Percentiles rank a stretch among this genome's conserved stretches.
Conservation (phyloP, 2,797 vertebrate species). For the Smutsia temminckii region DNA sequence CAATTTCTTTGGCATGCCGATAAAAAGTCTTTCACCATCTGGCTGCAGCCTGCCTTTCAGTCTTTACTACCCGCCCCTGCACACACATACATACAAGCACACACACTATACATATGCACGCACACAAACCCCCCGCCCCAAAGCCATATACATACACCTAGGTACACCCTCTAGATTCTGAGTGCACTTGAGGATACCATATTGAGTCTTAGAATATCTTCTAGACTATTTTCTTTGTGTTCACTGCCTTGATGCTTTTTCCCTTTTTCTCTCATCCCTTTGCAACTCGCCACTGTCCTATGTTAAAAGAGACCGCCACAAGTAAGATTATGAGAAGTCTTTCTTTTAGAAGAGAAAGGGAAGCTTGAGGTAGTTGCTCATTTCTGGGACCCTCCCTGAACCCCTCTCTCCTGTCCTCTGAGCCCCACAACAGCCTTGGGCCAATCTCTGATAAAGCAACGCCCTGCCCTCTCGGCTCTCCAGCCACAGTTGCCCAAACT, state of each 20-base stretch:
- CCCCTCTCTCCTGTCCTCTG: background rate
- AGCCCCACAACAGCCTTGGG: background rate
- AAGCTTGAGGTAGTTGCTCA: background rate
- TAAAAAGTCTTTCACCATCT: background rate
- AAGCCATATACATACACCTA: background rate
- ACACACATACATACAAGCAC: background rate
- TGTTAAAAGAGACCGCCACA: background rate
- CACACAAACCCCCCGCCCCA: background rate
- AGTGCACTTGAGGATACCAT: background rate
- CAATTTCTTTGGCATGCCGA: background rate
- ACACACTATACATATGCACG: accelerated
- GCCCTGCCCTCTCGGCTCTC: background rate
- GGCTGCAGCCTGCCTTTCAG: background rate
- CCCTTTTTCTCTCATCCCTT: background rate
- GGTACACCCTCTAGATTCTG: background rate
- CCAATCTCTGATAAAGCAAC: background rate
- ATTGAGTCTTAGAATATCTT: background rate
- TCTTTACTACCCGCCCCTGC: background rate
- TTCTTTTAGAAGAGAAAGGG: background rate
- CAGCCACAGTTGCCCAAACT: too few relatives aligned
- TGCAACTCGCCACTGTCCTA: background rate
- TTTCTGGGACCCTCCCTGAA: background rate
- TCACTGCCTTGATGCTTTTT: background rate
- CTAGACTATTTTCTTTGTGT: background rate
- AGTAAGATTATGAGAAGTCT: background rate